Base-by-base conservation (phyloP, 2,113 vertebrate species). In the Protomyctophum bolini region DNA sequence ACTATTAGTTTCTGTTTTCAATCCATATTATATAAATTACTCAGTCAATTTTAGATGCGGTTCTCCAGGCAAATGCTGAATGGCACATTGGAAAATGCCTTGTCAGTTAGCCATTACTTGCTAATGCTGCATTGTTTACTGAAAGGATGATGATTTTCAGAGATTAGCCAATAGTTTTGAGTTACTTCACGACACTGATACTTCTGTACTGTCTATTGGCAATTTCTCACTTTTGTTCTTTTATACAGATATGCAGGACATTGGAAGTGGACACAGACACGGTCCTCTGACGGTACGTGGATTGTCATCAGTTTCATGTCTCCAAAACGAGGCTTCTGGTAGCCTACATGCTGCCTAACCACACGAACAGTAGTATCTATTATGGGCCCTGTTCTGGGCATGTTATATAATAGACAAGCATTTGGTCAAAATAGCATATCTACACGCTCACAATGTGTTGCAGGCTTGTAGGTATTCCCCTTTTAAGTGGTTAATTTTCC, bases 261-360 rank as follows among this genome's bases (percentile, higher is more conserved):
- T 93, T 58, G 93, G 93, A 81, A 86, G 93, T 65, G 90, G 93
- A 76, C 94, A 90, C 84, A 94, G 96, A 85, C 95, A 92, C 6
- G 95, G 94, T 52, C 83, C 92, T 58, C 93, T 95, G 49, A 95
- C 96, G 94, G 97, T 98, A 85, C 96, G 96, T 91, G 0, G 12
- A 63, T 47, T 47, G 14, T 49, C 0, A 58, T 4, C 14, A 10
- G n/a, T 66, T 75, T 76, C 10, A 66, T 66, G 5, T 45, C 57
- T 29, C 28, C 8, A 14, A 7, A 8, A 12, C n/a, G 28, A 52
- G 21, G 7, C 6, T 51, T 66, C 75, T 6, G 56, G 56, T 7
- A 21, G 21, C 21, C 21, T 21, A 21, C 21, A 21, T 21, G 21
- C 21, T 21, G 21, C 21, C 21, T 21, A 21, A 21, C 21, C 21